Evolutionary conservation across 1,140 invertebrate species (phyloP).

Genomic region (Cecropterus lyciades): DNA sequence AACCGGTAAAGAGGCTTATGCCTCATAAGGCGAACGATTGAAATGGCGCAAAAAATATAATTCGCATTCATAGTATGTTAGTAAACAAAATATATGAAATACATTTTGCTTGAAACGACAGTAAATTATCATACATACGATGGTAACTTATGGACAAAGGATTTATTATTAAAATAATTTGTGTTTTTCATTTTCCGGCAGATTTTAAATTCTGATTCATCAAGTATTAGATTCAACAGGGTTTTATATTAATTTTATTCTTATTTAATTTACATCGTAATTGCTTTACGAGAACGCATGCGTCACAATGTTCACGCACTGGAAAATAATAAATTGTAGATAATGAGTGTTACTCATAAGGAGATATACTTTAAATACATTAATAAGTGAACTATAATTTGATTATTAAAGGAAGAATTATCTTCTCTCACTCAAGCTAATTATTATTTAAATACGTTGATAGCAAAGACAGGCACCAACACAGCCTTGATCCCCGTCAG

Average conservation of each 20-base stretch:
- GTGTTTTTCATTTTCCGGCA: not conserved
- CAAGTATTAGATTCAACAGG: too few species aligned
- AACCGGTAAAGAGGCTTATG: conserved; percentile 54
- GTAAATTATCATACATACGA: conserved; percentile 13
- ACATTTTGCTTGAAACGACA: conserved; percentile 27
- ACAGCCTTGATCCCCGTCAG: too few species aligned
- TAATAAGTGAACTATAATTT: too few species aligned
- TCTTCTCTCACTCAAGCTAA: too few species aligned
- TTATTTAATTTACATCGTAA: too few species aligned
- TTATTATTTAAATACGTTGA: too few species aligned
- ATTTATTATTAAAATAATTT: conserved; percentile 20
- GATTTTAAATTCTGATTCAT: too few species aligned
- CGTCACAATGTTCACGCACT: not conserved
- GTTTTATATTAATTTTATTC: not conserved
- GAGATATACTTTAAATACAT: too few species aligned
- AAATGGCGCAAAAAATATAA: conserved; percentile 54
- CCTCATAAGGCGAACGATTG: conserved; percentile 55
- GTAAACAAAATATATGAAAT: conserved; percentile 61
- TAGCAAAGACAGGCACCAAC: too few species aligned
- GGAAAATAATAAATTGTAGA: conserved; percentile 6
- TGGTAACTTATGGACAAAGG: conserved; percentile 4
- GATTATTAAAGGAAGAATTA: too few species aligned
- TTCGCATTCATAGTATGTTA: conserved; percentile 57
- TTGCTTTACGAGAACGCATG: too few species aligned
- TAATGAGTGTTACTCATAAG: too few species aligned